phyloP scores from a whole-genome alignment of 2,888 invertebrate species.

The Thera britannica region DNA sequence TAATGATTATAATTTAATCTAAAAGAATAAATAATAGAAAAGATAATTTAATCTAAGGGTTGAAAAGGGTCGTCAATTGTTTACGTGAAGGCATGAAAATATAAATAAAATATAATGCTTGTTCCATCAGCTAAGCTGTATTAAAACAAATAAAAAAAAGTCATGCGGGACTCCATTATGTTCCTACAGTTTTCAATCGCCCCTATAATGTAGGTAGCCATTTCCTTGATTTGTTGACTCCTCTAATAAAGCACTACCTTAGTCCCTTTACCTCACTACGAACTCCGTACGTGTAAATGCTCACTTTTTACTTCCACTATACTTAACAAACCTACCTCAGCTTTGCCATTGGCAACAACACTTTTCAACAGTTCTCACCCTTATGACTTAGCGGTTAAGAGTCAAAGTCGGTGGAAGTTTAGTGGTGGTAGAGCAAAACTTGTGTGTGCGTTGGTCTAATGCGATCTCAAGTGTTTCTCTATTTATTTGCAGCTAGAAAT shows the following conservation, averaged over 20 bases:
- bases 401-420: neutral
- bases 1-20: no score
- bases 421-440: conserved; percentile 14
- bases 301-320: conserved; percentile 49
- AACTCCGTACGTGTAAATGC: conserved; percentile 47
- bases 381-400: neutral
- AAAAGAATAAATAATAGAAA: no score
- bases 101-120: no score
- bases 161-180: no score
- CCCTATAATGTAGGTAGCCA: neutral
- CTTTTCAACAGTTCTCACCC: conserved; percentile 12
- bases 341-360: conserved; percentile 12
- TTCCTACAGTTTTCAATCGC: no score
- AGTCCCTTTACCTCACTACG: conserved; percentile 43
- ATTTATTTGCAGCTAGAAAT: conserved; percentile 55
- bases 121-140: no score
- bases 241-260: conserved; percentile 26
- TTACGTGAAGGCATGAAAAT: no score
- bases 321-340: conserved; percentile 15
- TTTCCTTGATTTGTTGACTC: conserved; percentile 13
- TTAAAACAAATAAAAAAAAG: no score
- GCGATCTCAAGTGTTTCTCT: conserved; percentile 50
- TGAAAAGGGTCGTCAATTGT: no score
- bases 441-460: conserved; percentile 50
- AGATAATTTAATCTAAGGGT: no score